Evolutionary conservation across 2,888 invertebrate species (phyloP), one percentile per base, ranked within the genome.

Genomic region (Sabatieria punctata): DNA sequence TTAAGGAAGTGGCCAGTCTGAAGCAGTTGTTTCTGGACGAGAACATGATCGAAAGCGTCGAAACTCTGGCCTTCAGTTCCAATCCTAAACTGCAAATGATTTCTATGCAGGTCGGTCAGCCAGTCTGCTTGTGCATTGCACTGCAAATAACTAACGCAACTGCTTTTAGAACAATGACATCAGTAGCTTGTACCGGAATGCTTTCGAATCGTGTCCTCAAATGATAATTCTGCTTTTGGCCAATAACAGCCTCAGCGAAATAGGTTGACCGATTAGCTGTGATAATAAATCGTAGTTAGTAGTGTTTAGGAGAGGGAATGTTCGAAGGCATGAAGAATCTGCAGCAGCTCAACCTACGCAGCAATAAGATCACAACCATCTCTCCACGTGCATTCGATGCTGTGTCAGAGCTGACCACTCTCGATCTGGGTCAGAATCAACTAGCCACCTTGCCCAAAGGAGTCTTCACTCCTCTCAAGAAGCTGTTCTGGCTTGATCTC

Each of bases 21-120:
- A 77, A 79, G 62, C 74, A 77, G 50, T 73, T 89, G 43, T 53
- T 56, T n/a, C 47, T 69, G 46, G 61, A 63, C 47, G 55, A 60
- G 25, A 78, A 81, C 69, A 70, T 50, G 24, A 59, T 86, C 43
- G 70, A 73, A 44, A 76, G 76, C 59, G 73, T 88, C 49, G 85
- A 86, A 15, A 77, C 79, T 45, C 75, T 82, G 60, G 71, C 85
- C 47, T 83, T 88, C 59, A 80, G 82, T 60, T 79, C 80, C 22
- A 82, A 84, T 63, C 86, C 88, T 30, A 57, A 60, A 27, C 54
- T 70, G 38, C 57, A 60, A 45, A 51, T 63, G 67, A 79, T 88
- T 64, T 80, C 82, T 63, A 75, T 88, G 46, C 80, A 52, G 48
- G 57, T 57, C 21, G 41, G 45, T 25, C 22, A 19, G 15, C 18